Base-by-base conservation (phyloP, 1,140 invertebrate genomes). In the Ceratoteleas bidentatus region DNA sequence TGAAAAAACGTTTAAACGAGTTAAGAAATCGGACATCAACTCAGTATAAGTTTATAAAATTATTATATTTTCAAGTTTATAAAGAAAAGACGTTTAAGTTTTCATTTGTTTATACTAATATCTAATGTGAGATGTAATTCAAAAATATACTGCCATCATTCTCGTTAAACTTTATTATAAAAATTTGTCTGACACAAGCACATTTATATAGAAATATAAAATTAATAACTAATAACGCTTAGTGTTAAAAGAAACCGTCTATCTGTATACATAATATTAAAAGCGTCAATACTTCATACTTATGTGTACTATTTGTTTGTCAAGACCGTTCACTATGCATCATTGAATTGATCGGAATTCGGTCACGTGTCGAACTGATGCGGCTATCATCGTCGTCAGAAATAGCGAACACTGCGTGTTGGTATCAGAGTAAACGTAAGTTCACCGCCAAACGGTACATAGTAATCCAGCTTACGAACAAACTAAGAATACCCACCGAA, bases 131-230 rank as follows among this genome's bases (percentile, higher is more conserved):
- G n/a, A 9, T 36, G 34, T 6, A 36, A 36, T 36, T 36, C 34
- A 36, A 9, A 9, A 36, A 36, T 9, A 9, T 36, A 9, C 34
- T 9, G 9, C 34, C 34, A 6, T 36, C 34, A 9, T n/a, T n/a
- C 62, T 61, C 13, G 49, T 62, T 62, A 64, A 64, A 74, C 33
- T 74, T 74, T 52, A 58, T 74, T 65, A 74, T 58, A 65, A 65
- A 75, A 75, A 52, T 32, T 40, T 50, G 5, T 54, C 52, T 33
- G 66, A 75, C 72, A 60, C 36, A 66, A 52, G 54, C 13, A 43
- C 40, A n/a, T 65, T 40, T 65, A 65, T 64, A 52, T 40, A 65
- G 40, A 65, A 60, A 66, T 65, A 65, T 75, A 58, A 65, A 74
- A 74, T 40, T 56, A 74, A 57, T 43, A 52, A 53, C 66, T 70